Base-by-base conservation (phyloP, 2,797 vertebrate species). In the Mastacembelus armatus region DNA sequence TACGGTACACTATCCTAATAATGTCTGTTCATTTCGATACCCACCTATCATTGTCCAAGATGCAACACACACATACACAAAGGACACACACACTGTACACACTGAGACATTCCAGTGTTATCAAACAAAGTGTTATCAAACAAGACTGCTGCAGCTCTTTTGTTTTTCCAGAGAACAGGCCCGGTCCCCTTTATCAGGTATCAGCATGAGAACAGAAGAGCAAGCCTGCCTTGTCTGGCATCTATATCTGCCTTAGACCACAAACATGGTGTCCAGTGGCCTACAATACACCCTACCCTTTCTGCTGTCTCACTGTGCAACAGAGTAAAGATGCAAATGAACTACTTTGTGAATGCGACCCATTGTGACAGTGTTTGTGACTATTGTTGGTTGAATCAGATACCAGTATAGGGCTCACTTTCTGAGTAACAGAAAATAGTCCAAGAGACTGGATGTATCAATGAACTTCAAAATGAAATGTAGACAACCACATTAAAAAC, bases 131-230 rank as follows among this genome's bases (percentile, higher is more conserved):
- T 10, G 57, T 85, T 88, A 91, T 92, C 88, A 73, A 42, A 59
- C 7, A 4, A 49, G 60, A 71, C 78, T 80, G 84, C 70, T 73
- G 74, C 45, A 49, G 65, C 54, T 71, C 54, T 68, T 79, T 74
- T 86, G 74, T 84, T 90, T 86, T 81, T 87, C 58, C 52, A 76
- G 76, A 75, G 80, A 69, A 85, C 75, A 72, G 57, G 51, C 77
- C 78, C 60, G 59, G 66, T 74, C 38, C 40, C 48, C 58, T 85
- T 87, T 89, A 90, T 90, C 90, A 83, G 80, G 73, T 84, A 86
- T 89, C 64, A 84, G 78, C 75, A 77, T 77, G 76, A 78, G 81
- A 89, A 82, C 69, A 66, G 78, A 66, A 67, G 59, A 73, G 52
- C 10, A 10, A 72, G 67, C 40, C 51, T 78, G 18, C 59, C 47